Percentiles rank a stretch among this genome's conserved stretches.
phyloP scores from a whole-genome alignment of 2,888 invertebrate genomes.

The Lithophane socia region DNA sequence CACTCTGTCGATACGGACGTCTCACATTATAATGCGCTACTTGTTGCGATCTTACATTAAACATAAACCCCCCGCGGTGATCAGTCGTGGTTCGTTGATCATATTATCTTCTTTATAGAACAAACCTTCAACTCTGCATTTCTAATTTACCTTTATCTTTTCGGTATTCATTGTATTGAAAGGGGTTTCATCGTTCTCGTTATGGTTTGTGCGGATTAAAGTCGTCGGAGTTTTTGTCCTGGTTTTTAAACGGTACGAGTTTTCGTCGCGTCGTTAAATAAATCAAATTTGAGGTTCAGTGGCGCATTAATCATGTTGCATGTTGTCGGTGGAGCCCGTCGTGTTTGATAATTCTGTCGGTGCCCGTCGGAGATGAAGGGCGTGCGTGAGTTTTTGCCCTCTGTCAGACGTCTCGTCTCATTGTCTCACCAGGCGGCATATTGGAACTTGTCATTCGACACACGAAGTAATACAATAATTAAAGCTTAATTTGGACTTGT shows the following conservation, averaged over 20 bases:
- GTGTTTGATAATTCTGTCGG: slow-evolving; percentile 72
- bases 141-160: slow-evolving; percentile 78
- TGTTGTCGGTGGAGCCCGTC: slow-evolving; percentile 66
- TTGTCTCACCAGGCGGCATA: slow-evolving; percentile 74
- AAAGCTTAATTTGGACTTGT: slow-evolving; percentile 71
- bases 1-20: slow-evolving; percentile 76
- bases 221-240: slow-evolving; percentile 74
- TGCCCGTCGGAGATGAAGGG: slow-evolving; percentile 69
- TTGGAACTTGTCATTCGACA: slow-evolving; percentile 69
- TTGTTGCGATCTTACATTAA: slow-evolving; percentile 80
- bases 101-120: slow-evolving; percentile 83
- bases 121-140: slow-evolving; percentile 78
- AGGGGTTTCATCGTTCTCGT: slow-evolving; percentile 62
- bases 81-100: slow-evolving; percentile 84
- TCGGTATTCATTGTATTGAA: slow-evolving; percentile 70
- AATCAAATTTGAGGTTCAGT: slow-evolving; percentile 79
- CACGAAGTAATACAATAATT: slow-evolving; percentile 74
- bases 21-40: slow-evolving; percentile 78
- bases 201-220: slow-evolving; percentile 72
- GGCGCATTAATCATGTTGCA: slow-evolving; percentile 84
- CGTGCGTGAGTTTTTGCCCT: slow-evolving; percentile 74
- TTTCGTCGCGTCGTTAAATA: slow-evolving; percentile 77
- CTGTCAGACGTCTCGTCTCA: slow-evolving; percentile 66
- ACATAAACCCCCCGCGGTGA: slow-evolving; percentile 85
- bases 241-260: slow-evolving; percentile 70